Base-by-base conservation (phyloP, 1,140 invertebrate genomes). In the Choristoneura fumiferana region DNA sequence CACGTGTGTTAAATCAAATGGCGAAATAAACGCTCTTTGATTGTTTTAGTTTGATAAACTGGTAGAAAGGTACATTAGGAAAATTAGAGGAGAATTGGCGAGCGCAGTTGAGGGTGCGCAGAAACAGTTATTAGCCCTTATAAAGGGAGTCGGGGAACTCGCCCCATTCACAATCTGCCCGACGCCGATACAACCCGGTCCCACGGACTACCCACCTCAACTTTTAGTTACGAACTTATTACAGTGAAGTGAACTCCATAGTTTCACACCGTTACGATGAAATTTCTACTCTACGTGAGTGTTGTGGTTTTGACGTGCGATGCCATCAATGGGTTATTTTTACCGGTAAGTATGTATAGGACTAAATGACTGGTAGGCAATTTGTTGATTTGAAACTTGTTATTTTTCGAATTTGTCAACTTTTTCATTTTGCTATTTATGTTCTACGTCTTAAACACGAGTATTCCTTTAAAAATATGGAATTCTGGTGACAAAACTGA, bases 61-160 rank as follows among this genome's bases (percentile, higher is more conserved):
- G 22, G 10, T 33, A 17, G 6, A 22, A 49, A 49, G n/a, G 29
- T 29, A 29, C 22, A 29, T 29, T 29, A 29, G 22, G 22, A 6
- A 29, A 29, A 34, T 53, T 13, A 36, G 64, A 54, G 34, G 35
- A 61, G 22, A 67, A 58, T 45, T 58, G 63, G 58, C 40, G 72
- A 74, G 78, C 81, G 81, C 83, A 77, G 77, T 59, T 36, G 56
- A 69, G 75, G 71, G 60, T 83, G 83, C 81, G 83, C 83, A 84
- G 81, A 76, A 78, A 73, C 66, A 61, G 63, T 65, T 52, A 55
- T 67, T 59, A 68, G 65, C 57, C 74, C 61, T 29, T 84, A 84
- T 82, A 86, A 82, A 84, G 78, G 73, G 71, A 78, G 62, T 54
- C 29, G 35, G 2, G 13, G 45, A 37, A 62, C 64, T 60, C 73